A percentile compares a stretch with the other conserved stretches of the same genome.
Conservation (phyloP, 2,888 invertebrate species). For the Boloria selene region DNA sequence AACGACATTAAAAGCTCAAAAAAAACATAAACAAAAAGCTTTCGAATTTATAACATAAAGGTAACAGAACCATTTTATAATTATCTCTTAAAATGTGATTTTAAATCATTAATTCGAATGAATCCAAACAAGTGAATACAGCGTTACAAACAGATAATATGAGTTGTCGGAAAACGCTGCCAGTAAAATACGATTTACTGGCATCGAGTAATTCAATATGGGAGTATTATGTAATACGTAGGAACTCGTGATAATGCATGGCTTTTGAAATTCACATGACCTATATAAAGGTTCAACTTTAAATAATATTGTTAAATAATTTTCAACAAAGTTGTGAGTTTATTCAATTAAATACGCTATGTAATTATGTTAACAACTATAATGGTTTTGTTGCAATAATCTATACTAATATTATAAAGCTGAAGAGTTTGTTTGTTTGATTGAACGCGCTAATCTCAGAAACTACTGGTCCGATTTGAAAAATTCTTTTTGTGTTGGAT, state of each 20-base stretch:
- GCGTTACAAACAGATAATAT: slow-evolving; percentile 6
- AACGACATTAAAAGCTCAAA: too few relatives aligned
- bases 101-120: not conserved
- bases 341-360: not conserved
- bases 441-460: too few relatives aligned
- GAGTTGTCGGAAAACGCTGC: slow-evolving; percentile 17
- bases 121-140: slow-evolving; percentile 4
- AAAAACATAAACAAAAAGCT: too few relatives aligned
- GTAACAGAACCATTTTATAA: not conserved
- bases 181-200: slow-evolving; percentile 19
- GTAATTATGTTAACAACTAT: too few relatives aligned
- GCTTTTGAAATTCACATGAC: not conserved
- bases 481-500: too few relatives aligned
- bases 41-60: too few relatives aligned
- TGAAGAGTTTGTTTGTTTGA: too few relatives aligned
- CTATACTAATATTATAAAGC: too few relatives aligned
- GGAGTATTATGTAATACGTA: slow-evolving; percentile 15
- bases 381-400: too few relatives aligned
- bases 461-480: too few relatives aligned
- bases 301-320: too few relatives aligned
- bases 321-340: too few relatives aligned
- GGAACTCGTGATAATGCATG: slow-evolving; percentile 8
- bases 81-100: not conserved
- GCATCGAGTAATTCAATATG: slow-evolving; percentile 13
- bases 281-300: not conserved